Evolutionary conservation across 2,113 vertebrate species (phyloP).

Genomic region (Lethenteron camtschaticum): DNA sequence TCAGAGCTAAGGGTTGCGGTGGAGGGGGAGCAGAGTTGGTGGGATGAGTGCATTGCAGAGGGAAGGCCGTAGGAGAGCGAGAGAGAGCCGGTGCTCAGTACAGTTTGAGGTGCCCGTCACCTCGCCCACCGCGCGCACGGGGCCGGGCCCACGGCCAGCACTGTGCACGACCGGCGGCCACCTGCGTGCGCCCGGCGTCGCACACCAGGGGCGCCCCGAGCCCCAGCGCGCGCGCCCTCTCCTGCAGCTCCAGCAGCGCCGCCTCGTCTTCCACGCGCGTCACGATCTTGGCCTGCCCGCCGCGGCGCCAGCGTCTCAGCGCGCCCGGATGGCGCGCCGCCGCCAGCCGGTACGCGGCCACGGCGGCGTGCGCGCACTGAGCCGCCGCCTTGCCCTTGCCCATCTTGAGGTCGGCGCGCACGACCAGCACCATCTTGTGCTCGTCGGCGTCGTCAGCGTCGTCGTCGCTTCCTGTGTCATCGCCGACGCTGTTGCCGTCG

Average conservation of each 20-base stretch:
- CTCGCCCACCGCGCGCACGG: not conserved
- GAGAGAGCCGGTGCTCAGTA: not conserved
- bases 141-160: not conserved
- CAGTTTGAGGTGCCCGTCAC: not conserved
- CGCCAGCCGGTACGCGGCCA: not conserved
- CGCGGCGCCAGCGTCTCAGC: not conserved
- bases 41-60: too few species aligned
- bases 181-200: not conserved
- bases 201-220: not conserved
- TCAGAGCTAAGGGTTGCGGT: too few species aligned
- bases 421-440: not conserved
- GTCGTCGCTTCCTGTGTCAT: too few species aligned
- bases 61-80: not conserved
- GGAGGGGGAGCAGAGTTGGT: too few species aligned
- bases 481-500: too few species aligned
- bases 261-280: not conserved
- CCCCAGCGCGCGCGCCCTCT: not conserved
- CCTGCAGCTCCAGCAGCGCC: not conserved
- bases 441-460: not conserved
- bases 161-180: not conserved
- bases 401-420: not conserved
- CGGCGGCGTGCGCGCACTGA: not conserved
- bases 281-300: not conserved
- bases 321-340: not conserved
- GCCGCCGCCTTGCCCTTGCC: not conserved